A percentile compares a stretch with the other conserved stretches of the same genome.
Conservation (phyloP, 2,888 invertebrate genomes). For the Tenthredo amoena region DNA sequence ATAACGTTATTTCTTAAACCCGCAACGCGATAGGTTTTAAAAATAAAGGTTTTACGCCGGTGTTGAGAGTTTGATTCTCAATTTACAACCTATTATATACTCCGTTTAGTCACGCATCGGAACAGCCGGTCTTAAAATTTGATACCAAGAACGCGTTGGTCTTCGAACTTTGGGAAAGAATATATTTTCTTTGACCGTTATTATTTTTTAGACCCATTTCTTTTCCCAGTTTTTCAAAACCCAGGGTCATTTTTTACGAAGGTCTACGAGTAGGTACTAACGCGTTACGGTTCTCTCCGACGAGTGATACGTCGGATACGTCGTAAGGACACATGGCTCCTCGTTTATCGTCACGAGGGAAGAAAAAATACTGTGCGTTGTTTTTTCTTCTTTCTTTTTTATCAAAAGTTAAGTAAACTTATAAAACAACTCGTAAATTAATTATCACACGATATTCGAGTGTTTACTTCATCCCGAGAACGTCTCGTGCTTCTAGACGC, state of each 20-base stretch:
- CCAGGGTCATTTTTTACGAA: conserved; percentile 17
- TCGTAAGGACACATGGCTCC: conserved; percentile 19
- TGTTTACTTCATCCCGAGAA: neutral
- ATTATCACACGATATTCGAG: conserved; percentile 28
- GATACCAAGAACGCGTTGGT: neutral
- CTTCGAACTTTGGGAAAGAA: neutral
- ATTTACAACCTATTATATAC: conserved; percentile 41
- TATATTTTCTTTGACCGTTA: neutral
- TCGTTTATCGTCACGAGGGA: neutral
- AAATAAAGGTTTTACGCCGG: conserved; percentile 30
- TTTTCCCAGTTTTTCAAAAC: neutral
- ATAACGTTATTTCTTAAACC: conserved; percentile 23
- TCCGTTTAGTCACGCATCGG: conserved; percentile 12
- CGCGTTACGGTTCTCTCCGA: neutral
- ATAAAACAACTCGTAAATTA: conserved; percentile 13
- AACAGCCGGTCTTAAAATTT: neutral
- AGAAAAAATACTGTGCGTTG: neutral
- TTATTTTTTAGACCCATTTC: conserved; percentile 5
- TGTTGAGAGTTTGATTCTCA: conserved; percentile 45
- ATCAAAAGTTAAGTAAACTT: neutral
- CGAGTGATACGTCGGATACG: neutral
- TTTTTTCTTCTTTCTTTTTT: neutral
- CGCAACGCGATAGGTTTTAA: neutral
- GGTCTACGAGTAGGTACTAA: neutral
- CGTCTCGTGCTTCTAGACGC: neutral